These are phyloP conservation scores for Aphaenogaster floridana DNA, from an alignment of 1,140 invertebrate genomes.

Conservation along the genomic window DNA sequence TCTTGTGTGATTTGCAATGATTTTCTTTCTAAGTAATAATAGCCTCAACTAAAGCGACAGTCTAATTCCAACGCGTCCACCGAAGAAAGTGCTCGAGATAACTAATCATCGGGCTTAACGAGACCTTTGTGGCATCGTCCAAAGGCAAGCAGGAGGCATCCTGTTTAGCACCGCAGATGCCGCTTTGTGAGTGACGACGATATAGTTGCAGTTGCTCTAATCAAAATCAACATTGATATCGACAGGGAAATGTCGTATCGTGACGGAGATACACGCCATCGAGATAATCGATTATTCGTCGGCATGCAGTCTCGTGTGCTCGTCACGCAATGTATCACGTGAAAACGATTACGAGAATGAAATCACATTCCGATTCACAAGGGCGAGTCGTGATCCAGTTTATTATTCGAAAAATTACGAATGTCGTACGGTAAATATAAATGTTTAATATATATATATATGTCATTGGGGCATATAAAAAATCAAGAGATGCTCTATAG, in stretches of 20 bases:
- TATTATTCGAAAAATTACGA: not conserved
- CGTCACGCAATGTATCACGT: conserved; percentile 39
- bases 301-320: not conserved
- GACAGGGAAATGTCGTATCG: not conserved
- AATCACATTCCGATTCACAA: not conserved
- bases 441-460: not conserved
- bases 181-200: conserved; percentile 61
- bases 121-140: conserved; percentile 70
- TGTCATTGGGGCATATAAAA: not conserved
- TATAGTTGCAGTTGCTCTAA: conserved; percentile 51
- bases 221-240: conserved; percentile 33
- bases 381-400: not conserved
- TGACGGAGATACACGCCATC: not conserved
- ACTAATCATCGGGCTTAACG: conserved; percentile 65
- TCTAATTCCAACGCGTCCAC: conserved; percentile 27
- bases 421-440: not conserved
- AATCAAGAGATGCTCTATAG: not conserved
- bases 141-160: conserved; percentile 64
- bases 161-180: conserved; percentile 66
- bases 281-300: conserved; percentile 44
- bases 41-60: conserved; percentile 14
- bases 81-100: conserved; percentile 64
- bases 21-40: not conserved
- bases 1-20: not conserved
- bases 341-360: conserved; percentile 33